Evolutionary conservation across 2,113 vertebrate species (phyloP), one percentile per base, ranked within the genome.

Genomic region (Oxyruncus cristatus): DNA sequence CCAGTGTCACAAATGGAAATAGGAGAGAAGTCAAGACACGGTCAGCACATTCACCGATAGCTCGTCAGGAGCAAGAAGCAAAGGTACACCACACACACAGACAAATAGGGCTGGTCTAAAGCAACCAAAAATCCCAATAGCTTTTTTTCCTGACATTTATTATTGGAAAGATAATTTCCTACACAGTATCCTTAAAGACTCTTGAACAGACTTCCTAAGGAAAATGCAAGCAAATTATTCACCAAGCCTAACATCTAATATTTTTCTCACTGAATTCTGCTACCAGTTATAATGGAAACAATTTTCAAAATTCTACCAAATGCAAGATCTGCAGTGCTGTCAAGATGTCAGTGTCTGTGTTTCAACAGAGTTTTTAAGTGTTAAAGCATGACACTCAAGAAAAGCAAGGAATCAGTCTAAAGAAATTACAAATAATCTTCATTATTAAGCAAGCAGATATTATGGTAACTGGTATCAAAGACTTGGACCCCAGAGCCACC

Each of bases 1-100:
- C 47, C 84, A 42, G 47, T 4, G 1, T 7, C 32, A 12, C 14
- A 35, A 32, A 20, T 14, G 18, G 53, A 1, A 0, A 19, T 12
- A 55, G 47, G 28, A 72, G 7, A 27, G 55, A 19, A 41, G 63
- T 8, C 61, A 59, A 61, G 46, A 12, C 5, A 15, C 2, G 30
- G 46, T 20, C 73, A 52, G 12, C 32, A 20, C 5, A 2, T 13
- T 66, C 33, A 28, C 44, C 27, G 42, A 37, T 1, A 32, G 39
- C 33, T 8, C 21, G 72, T 11, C 32, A 33, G n/a, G 11, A 88
- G 42, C 5, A 10, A 71, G 39, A 7, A 44, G 12, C 28, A 32
- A 47, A 70, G 30, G n/a, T 17, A 33, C 27, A 20, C 6, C n/a
- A 11, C 28, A 16, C 24, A 41, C 1, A 37, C 32, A 67, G 78